Conservation (phyloP, 2,113 vertebrate species). For the Urocynchramus pylzowi region DNA sequence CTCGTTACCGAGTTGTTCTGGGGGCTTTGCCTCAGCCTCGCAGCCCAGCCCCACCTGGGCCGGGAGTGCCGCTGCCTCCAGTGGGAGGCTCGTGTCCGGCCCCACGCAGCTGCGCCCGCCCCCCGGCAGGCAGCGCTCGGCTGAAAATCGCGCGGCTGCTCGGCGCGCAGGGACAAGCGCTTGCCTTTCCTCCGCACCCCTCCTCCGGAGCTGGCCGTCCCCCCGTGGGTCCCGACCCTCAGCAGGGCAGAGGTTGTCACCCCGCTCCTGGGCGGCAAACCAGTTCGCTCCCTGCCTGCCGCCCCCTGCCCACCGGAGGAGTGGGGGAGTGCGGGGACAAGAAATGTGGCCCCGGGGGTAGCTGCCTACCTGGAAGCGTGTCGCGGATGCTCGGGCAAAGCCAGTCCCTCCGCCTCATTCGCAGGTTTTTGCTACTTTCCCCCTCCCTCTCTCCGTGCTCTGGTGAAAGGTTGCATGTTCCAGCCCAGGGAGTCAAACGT, state of each 20-base stretch:
- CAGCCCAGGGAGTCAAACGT: slow-evolving; percentile 18
- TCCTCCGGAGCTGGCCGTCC: background rate
- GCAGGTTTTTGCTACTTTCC: background rate
- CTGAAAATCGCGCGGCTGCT: background rate
- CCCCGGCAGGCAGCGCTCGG: background rate
- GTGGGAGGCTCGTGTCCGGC: background rate
- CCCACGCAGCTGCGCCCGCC: slow-evolving; percentile 12
- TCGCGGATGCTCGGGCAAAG: background rate
- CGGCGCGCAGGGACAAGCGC: background rate
- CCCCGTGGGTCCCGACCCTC: background rate
- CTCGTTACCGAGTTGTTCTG: background rate
- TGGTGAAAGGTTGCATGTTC: slow-evolving; percentile 8
- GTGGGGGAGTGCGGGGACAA: background rate
- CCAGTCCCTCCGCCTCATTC: background rate
- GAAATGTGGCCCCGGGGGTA: background rate
- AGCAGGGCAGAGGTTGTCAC: background rate
- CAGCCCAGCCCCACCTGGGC: background rate
- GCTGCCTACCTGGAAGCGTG: slow-evolving; percentile 34
- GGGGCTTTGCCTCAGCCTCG: background rate
- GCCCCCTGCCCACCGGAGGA: background rate
- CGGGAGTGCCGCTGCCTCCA: background rate
- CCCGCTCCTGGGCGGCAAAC: background rate
- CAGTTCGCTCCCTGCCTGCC: background rate
- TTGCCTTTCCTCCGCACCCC: background rate
- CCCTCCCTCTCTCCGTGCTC: background rate